Percentiles rank a stretch among this genome's conserved stretches.
phyloP scores from a whole-genome alignment of 2,888 invertebrate genomes.

The Parasteatoda lunata region DNA sequence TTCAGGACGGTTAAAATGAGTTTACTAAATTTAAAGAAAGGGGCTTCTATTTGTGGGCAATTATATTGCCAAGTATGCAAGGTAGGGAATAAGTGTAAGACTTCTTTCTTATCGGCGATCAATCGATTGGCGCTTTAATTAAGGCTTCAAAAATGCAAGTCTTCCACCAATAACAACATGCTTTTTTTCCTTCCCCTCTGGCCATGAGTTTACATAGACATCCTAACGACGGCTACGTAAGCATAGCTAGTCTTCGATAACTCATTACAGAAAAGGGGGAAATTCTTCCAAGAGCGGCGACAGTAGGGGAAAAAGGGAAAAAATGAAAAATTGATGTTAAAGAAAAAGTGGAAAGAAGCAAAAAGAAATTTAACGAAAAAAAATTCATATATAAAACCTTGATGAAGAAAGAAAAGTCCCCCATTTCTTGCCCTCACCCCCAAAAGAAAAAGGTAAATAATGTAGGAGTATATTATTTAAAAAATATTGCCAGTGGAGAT shows the following conservation, averaged over 20 bases:
- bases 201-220: background rate
- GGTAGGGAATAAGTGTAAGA: slow-evolving; percentile 15
- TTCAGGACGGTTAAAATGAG: background rate
- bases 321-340: slow-evolving; percentile 51
- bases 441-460: slow-evolving; percentile 64
- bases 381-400: slow-evolving; percentile 37
- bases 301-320: slow-evolving; percentile 13
- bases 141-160: slow-evolving; percentile 38
- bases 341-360: slow-evolving; percentile 20
- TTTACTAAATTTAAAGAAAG: slow-evolving; percentile 62
- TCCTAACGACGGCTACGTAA: background rate
- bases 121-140: slow-evolving; percentile 64
- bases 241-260: slow-evolving; percentile 51
- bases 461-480: slow-evolving; percentile 66
- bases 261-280: slow-evolving; percentile 59
- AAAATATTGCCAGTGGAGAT: slow-evolving; percentile 51
- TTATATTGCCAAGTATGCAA: slow-evolving; percentile 32
- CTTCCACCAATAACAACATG: slow-evolving; percentile 16
- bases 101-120: slow-evolving; percentile 63
- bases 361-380: slow-evolving; percentile 4
- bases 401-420: slow-evolving; percentile 58
- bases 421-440: slow-evolving; percentile 11
- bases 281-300: slow-evolving; percentile 20
- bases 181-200: slow-evolving; percentile 11
- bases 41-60: slow-evolving; percentile 41